Percentiles rank a stretch among this genome's conserved stretches.
Evolutionary conservation across 2,797 vertebrate species (phyloP).

Genomic region (Tangara arthus): DNA sequence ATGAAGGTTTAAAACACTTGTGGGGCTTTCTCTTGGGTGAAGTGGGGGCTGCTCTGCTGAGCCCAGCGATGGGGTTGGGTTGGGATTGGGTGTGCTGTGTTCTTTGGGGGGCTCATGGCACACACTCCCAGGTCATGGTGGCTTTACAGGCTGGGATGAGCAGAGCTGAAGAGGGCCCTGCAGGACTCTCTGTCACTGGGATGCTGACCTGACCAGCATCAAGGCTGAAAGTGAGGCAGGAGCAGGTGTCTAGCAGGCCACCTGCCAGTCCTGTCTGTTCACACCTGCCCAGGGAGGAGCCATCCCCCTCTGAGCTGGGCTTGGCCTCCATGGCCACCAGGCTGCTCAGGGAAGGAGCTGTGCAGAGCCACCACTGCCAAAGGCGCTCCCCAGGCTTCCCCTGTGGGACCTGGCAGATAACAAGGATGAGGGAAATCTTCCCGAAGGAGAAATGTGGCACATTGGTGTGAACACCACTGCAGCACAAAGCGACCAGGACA

Average conservation of each 20-base stretch:
- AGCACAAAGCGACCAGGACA: background rate
- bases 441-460: accelerated
- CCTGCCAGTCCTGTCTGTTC: background rate
- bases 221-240: background rate
- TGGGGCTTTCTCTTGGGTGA: background rate
- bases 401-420: background rate
- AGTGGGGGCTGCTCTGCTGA: background rate
- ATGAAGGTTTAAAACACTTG: background rate
- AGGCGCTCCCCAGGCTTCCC: background rate
- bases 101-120: background rate
- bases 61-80: accelerated
- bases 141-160: background rate
- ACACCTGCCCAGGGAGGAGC: background rate
- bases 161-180: background rate
- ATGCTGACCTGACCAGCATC: accelerated
- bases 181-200: background rate
- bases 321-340: no score
- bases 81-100: background rate
- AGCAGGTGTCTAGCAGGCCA: background rate
- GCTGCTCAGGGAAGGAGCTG: background rate
- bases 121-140: background rate
- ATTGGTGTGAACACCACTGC: accelerated
- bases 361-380: background rate
- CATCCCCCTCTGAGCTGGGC: background rate
- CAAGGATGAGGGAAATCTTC: background rate